Evolutionary conservation across 1,140 invertebrate species (phyloP).

Genomic region (Aphelinus certus): DNA sequence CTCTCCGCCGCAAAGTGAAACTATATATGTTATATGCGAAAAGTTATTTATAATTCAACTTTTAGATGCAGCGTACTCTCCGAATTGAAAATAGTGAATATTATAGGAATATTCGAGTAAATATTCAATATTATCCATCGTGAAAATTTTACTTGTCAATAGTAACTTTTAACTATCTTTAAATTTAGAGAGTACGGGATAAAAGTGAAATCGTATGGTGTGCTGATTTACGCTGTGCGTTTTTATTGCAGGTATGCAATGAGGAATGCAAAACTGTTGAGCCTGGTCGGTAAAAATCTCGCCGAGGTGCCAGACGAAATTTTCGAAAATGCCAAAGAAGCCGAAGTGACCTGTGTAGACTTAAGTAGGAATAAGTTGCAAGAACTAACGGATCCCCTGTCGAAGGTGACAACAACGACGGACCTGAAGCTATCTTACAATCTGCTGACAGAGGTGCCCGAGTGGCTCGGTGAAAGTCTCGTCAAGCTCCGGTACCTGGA

Average conservation of each 20-base stretch:
- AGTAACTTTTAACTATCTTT: not conserved
- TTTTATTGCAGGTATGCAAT: conserved; percentile 72
- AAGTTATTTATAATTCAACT: too few relatives aligned
- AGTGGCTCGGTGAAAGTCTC: conserved; percentile 73
- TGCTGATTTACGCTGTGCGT: conserved; percentile 10
- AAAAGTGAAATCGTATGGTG: conserved; percentile 25
- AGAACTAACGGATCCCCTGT: conserved; percentile 71
- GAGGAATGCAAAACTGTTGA: conserved; percentile 76
- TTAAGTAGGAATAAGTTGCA: conserved; percentile 81
- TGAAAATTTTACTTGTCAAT: not conserved
- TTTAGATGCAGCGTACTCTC: too few relatives aligned
- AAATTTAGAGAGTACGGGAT: conserved; percentile 14
- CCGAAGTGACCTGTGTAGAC: conserved; percentile 80
- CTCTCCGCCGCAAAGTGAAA: too few relatives aligned
- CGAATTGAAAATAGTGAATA: too few relatives aligned
- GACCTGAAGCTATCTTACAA: conserved; percentile 79
- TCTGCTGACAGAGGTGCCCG: conserved; percentile 70
- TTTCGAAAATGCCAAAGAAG: conserved; percentile 75
- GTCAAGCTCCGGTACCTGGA: conserved; percentile 76
- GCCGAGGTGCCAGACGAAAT: conserved; percentile 75
- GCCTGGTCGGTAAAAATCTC: conserved; percentile 73
- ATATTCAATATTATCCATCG: too few relatives aligned
- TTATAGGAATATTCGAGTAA: too few relatives aligned
- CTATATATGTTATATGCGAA: too few relatives aligned
- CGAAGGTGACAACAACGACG: conserved; percentile 66